Base-by-base conservation (phyloP, 2,888 invertebrate species). In the Allophyes oxyacanthae region DNA sequence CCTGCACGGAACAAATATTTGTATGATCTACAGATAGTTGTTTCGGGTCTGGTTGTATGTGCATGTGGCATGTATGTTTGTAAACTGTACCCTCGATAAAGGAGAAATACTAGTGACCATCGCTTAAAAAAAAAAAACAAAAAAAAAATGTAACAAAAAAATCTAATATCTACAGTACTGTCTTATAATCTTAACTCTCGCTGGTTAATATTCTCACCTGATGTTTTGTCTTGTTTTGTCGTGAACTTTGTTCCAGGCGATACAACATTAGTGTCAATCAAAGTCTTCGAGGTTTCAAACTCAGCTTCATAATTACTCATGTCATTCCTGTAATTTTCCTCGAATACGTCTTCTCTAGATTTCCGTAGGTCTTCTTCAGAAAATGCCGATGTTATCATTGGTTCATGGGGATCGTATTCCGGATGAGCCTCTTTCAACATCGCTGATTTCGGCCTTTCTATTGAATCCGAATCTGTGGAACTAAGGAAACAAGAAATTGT, bases 321-420 rank as follows among this genome's bases (percentile, higher is more conserved):
- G 42, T 91, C 91, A 62, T 81, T 86, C 54, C 88, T 88, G 57
- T 85, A 92, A 14, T 70, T 82, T 41, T 92, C 91, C 20, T 91
- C 93, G 56, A 85, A 92, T 4, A 89, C 84, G 48, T 93, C 93
- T 42, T 92, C 93, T 36, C 89, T 82, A 0, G 94, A 89, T 67
- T 92, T 93, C 34, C 91, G 79, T 20, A 94, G 77, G 64, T 93
- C 94, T 61, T 94, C 94, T 63, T 94, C 94, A 1, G 93, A 93
- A 64, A 92, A 89, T 4, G 94, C 94, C 0, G 94, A 94, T 0
- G 94, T 94, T 64, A 94, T 92, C 94, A 94, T 94, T 9, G 93
- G 92, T 72, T 93, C 94, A 68, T 94, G 94, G 0, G 94, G 94
- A 68, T 94, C 94, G 60, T 94, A 94, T 64, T 92, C 94, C 0